Evolutionary conservation across 1,140 invertebrate genomes (phyloP).

Genomic region (Polypedilum vanderplanki): DNA sequence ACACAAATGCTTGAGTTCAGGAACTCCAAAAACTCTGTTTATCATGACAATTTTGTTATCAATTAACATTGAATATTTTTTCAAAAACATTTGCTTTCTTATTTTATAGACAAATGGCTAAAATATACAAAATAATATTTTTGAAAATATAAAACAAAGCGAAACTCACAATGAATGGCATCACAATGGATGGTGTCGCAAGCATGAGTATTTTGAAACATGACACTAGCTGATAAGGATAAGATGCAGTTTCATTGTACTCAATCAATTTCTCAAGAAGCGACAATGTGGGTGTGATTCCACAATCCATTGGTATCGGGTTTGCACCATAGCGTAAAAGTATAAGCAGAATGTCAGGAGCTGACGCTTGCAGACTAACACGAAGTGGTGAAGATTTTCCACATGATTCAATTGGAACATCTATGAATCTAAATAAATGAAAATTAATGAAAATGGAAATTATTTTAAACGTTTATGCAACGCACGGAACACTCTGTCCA

Average conservation of each 20-base stretch:
- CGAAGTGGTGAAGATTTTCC: constrained; percentile 58
- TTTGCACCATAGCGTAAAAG: constrained; percentile 50
- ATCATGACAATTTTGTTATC: constrained; percentile 51
- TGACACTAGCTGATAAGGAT: constrained; percentile 56
- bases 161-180: constrained; percentile 41
- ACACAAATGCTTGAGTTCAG: constrained; percentile 53
- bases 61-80: constrained; percentile 56
- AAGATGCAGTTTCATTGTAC: constrained; percentile 49
- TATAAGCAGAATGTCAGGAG: constrained; percentile 63
- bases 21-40: constrained; percentile 42
- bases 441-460: constrained; percentile 28
- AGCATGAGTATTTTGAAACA: constrained; percentile 61
- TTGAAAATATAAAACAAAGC: constrained; percentile 34
- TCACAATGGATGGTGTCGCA: constrained; percentile 48
- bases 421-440: constrained; percentile 53
- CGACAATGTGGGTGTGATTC: constrained; percentile 39
- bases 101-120: constrained; percentile 41
- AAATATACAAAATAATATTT: too few relatives aligned
- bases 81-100: constrained; percentile 49
- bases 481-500: constrained; percentile 7
- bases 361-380: constrained; percentile 61
- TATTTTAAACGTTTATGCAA: constrained; percentile 30
- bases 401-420: constrained; percentile 71
- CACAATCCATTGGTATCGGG: constrained; percentile 41
- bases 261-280: constrained; percentile 59